Base-by-base conservation (phyloP, 2,888 invertebrate genomes). In the Meiosimyza decipiens region DNA sequence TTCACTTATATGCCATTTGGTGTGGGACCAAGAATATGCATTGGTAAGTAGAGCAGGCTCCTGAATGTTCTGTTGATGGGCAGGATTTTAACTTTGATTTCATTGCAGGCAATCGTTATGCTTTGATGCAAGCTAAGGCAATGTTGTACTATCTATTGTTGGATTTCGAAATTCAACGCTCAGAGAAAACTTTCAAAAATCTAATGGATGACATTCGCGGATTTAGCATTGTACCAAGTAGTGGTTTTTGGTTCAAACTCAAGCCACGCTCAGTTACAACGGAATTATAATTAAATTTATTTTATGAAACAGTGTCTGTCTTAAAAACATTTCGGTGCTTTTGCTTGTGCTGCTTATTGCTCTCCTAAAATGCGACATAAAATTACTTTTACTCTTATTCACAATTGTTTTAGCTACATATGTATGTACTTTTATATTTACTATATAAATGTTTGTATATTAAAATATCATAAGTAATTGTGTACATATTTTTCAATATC, bases 1-100 rank as follows among this genome's bases (percentile, higher is more conserved):
- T 87, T 86, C 55, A 82, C 87, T 0, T 90, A 89, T 77, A 76
- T 89, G 74, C 90, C 91, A 0, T 91, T 91, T 71, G 91, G 90
- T 9, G 74, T 84, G 1, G 92, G 92, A 9, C 91, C 91, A 0
- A 88, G 91, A 74, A 90, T 88, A 79, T 92, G 92, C 76, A 89
- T 91, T 62, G 92, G 90, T 86, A 73, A 77, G 76, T 72, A 51
- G n/a, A 1, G 18, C 3, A 5, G 1, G 0, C 18, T 3, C 47
- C 11, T 40, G 59, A 9, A 50, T 33, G 7, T 59, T 55, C 82
- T 1, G 90, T 90, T 9, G 89, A 90, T 0, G 86, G 3, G 28
- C 28, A 28, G 90, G 76, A 89, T 87, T 78, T 91, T 90, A 76
- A 88, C 47, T 16, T 52, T 51, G 9, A 11, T 65, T 57, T 90